Evolutionary conservation across 2,113 vertebrate genomes (phyloP).

Genomic region (Hemibagrus wyckioides): DNA sequence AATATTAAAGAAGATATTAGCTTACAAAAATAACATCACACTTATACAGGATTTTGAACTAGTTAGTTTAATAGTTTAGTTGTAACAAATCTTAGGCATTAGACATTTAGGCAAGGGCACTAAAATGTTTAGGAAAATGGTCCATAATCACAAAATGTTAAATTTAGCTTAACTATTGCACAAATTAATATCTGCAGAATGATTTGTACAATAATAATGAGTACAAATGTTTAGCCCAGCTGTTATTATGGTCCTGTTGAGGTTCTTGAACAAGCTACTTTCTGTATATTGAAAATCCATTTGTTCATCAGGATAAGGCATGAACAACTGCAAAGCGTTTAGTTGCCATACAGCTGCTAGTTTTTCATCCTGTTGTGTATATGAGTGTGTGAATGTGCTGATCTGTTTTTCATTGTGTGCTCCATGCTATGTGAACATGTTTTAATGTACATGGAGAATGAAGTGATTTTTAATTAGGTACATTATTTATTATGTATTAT

Average conservation of each 20-base stretch:
- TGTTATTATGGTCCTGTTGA: not conserved
- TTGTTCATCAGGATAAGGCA: not conserved
- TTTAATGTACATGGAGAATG: not conserved
- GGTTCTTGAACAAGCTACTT: not conserved
- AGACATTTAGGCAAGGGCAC: not conserved
- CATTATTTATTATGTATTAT: not conserved
- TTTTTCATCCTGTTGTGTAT: not conserved
- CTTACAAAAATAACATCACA: too few species aligned
- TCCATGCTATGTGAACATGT: too few species aligned
- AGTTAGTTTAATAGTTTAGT: not conserved
- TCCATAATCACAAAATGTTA: not conserved
- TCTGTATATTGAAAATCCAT: not conserved
- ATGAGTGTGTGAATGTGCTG: not conserved
- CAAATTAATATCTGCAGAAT: not conserved
- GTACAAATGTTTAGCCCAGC: not conserved
- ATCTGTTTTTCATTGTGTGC: not conserved
- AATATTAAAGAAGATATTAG: not conserved
- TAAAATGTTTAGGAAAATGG: not conserved
- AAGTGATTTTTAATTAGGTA: not conserved
- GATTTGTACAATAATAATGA: not conserved
- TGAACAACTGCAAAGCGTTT: not conserved
- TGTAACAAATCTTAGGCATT: not conserved
- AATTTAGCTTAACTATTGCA: not conserved
- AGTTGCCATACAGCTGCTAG: not conserved
- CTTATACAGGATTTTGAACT: slow-evolving; percentile 50